These are phyloP conservation scores for Scomberomorus guttatus DNA, from an alignment of 2,797 vertebrate genomes.

Conservation along the genomic window DNA sequence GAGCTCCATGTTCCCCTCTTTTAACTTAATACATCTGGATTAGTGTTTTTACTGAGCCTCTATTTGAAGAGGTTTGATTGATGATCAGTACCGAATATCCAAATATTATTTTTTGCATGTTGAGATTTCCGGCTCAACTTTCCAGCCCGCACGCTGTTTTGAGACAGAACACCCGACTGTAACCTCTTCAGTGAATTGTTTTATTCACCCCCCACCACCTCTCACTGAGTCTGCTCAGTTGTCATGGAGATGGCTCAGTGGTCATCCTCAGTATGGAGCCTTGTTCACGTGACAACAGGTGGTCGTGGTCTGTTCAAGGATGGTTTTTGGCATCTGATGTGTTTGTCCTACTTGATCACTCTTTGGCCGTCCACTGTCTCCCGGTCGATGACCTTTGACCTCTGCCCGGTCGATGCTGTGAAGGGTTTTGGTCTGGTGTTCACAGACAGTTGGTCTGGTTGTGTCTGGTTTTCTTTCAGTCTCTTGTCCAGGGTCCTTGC, in stretches of 20 bases:
- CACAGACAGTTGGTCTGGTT: not conserved
- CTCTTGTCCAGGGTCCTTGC: no score
- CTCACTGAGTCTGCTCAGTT: not conserved
- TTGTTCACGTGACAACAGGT: not conserved
- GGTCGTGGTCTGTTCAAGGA: not conserved
- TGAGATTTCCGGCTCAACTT: conserved; percentile 8
- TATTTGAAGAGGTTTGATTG: conserved; percentile 10
- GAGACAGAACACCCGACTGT: not conserved
- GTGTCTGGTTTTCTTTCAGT: not conserved
- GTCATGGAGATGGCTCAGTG: not conserved
- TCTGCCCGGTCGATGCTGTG: not conserved
- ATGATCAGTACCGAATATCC: not conserved
- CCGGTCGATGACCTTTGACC: no score
- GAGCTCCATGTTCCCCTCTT: not conserved
- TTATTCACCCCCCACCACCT: not conserved
- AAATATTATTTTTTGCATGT: conserved; percentile 5
- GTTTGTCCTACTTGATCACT: not conserved
- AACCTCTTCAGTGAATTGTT: not conserved
- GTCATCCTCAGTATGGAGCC: not conserved
- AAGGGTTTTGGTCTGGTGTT: not conserved
- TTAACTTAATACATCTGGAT: not conserved
- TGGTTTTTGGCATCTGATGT: not conserved
- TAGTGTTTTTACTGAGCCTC: not conserved
- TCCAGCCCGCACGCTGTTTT: not conserved
- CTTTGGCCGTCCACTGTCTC: not conserved